Conservation (phyloP, 2,797 vertebrate genomes). For the Chloroceryle inda region DNA sequence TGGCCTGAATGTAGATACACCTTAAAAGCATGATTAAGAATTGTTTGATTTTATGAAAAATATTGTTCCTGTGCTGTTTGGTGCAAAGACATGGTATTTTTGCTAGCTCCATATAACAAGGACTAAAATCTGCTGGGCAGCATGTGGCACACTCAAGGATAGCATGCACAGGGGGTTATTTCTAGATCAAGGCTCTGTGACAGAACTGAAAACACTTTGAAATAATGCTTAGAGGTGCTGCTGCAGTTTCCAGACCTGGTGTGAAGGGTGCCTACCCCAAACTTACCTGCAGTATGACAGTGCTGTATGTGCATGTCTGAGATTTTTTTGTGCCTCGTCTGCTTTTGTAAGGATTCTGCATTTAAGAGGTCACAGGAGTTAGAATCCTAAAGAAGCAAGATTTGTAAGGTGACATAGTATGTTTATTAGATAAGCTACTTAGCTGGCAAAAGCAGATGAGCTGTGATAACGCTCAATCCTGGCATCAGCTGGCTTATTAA, state of each 20-base stretch:
- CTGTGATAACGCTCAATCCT: not conserved
- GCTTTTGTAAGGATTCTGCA: not conserved
- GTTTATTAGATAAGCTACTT: constrained; percentile 22
- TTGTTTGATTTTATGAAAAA: not conserved
- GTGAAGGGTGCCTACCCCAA: not conserved
- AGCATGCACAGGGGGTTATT: not conserved
- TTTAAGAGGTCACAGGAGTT: not conserved
- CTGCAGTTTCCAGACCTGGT: not conserved
- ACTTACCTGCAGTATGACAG: not conserved
- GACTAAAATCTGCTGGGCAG: not conserved
- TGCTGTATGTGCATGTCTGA: not conserved
- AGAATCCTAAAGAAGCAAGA: not conserved
- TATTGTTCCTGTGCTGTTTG: not conserved
- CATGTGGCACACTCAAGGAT: not conserved
- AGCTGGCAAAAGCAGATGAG: constrained; percentile 10
- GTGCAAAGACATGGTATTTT: not conserved
- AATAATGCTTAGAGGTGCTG: not conserved
- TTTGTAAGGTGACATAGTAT: not conserved
- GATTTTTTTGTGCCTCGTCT: not conserved
- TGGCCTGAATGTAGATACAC: not conserved
- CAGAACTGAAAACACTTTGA: not conserved
- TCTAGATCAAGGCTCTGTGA: not conserved
- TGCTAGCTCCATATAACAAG: not conserved
- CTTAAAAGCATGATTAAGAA: not conserved
- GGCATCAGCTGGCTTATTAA: not conserved